Conservation (phyloP, 2,888 invertebrate species). For the Cerastis leucographa region DNA sequence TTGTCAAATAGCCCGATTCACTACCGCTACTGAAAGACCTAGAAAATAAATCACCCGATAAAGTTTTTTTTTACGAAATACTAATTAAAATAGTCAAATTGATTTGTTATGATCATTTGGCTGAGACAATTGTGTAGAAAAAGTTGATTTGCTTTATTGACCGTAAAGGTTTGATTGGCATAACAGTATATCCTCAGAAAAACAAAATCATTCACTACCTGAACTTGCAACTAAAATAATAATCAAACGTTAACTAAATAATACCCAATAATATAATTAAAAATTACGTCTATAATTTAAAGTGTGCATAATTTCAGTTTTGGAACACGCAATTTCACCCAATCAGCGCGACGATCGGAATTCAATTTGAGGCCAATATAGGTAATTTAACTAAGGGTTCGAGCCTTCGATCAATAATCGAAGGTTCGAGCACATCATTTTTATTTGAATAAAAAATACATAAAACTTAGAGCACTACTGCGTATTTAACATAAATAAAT, state of each 20-base stretch:
- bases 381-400: slow-evolving; percentile 41
- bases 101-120: slow-evolving; percentile 63
- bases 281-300: slow-evolving; percentile 32
- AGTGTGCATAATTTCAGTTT: slow-evolving; percentile 56
- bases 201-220: slow-evolving; percentile 9
- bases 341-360: slow-evolving; percentile 61
- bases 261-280: neutral
- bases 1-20: slow-evolving; percentile 81
- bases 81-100: slow-evolving; percentile 58
- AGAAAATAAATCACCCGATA: slow-evolving; percentile 69
- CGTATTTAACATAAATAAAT: neutral
- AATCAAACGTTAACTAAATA: neutral
- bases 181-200: neutral
- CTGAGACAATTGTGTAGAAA: slow-evolving; percentile 51
- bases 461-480: neutral
- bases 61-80: slow-evolving; percentile 63
- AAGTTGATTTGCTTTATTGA: slow-evolving; percentile 61
- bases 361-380: slow-evolving; percentile 58
- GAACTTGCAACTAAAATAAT: neutral
- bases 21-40: slow-evolving; percentile 74
- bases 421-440: slow-evolving; percentile 20
- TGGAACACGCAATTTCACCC: slow-evolving; percentile 64
- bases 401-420: too few species aligned
- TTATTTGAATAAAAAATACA: neutral
- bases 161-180: slow-evolving; percentile 50